Percentiles rank a stretch among this genome's conserved stretches.
phyloP scores from a whole-genome alignment of 2,113 vertebrate genomes.

The Climacteris rufus region DNA sequence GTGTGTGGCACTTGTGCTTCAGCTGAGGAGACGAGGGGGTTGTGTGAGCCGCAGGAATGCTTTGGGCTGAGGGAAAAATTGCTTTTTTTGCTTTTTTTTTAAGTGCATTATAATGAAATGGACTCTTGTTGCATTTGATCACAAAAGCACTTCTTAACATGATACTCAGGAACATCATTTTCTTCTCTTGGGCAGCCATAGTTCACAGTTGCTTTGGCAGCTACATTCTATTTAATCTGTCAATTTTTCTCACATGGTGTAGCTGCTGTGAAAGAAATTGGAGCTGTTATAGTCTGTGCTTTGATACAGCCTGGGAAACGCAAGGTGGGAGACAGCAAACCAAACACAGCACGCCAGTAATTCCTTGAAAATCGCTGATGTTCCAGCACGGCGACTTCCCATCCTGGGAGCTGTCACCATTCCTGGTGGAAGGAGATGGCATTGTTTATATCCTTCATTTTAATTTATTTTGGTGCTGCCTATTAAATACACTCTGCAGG shows the following conservation, averaged over 20 bases:
- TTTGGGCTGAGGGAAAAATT: neutral
- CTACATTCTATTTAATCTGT: slow-evolving; percentile 70
- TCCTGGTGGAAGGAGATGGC: neutral
- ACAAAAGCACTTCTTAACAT: neutral
- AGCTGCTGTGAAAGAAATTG: slow-evolving; percentile 71
- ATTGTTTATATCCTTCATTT: neutral
- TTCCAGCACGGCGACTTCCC: neutral
- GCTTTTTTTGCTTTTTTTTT: too few species aligned
- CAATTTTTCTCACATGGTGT: slow-evolving; percentile 63
- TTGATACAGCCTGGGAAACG: slow-evolving; percentile 70
- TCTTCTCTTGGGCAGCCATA: slow-evolving; percentile 29
- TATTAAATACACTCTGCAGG: neutral
- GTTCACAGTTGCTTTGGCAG: slow-evolving; percentile 53
- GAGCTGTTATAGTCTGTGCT: slow-evolving; percentile 61
- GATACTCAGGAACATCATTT: neutral
- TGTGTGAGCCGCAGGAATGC: neutral
- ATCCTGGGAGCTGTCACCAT: neutral
- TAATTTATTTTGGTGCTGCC: neutral
- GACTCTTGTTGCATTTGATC: neutral
- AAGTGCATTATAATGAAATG: neutral
- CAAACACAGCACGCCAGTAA: slow-evolving; percentile 65
- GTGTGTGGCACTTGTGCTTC: neutral
- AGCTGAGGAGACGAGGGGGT: neutral
- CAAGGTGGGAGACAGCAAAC: slow-evolving; percentile 65
- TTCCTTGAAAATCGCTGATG: slow-evolving; percentile 58